These are phyloP conservation scores for Dreissena rostriformis DNA, from an alignment of 1,140 invertebrate genomes.

Conservation along the genomic window DNA sequence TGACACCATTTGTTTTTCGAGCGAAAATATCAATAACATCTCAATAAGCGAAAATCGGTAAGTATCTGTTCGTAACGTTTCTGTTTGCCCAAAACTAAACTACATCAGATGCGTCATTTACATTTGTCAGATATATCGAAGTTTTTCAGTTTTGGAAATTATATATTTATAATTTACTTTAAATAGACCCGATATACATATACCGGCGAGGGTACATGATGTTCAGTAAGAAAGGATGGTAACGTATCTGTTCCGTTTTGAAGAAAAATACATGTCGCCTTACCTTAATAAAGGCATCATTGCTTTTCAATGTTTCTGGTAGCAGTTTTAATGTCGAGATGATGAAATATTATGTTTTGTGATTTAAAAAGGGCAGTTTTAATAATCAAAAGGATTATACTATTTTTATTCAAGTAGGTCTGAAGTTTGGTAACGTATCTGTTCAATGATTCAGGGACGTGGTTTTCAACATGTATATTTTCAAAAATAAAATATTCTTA, in stretches of 20 bases:
- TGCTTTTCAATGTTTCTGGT: neutral
- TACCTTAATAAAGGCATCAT: neutral
- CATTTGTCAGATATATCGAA: slow-evolving; percentile 8
- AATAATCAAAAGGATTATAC: neutral
- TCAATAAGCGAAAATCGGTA: neutral
- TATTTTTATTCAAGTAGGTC: neutral
- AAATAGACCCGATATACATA: neutral
- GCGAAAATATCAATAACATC: neutral
- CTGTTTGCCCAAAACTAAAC: slow-evolving; percentile 23
- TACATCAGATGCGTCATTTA: neutral
- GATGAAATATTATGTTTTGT: neutral
- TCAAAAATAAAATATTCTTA: neutral
- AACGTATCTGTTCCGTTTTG: slow-evolving; percentile 22
- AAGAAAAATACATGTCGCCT: slow-evolving; percentile 5
- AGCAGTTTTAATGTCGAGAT: neutral
- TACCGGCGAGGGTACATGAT: neutral
- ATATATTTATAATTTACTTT: neutral
- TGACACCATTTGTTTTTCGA: neutral
- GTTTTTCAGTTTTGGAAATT: neutral
- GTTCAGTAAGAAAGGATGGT: neutral
- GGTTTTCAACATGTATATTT: slow-evolving; percentile 4
- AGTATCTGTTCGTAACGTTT: slow-evolving; percentile 28
- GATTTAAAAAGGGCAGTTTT: neutral
- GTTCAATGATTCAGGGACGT: neutral
- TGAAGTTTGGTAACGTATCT: slow-evolving; percentile 6